Percentiles rank a stretch among this genome's conserved stretches.
These are phyloP conservation scores for Molorchus minor DNA, from an alignment of 2,888 invertebrate genomes.

Conservation along the genomic window DNA sequence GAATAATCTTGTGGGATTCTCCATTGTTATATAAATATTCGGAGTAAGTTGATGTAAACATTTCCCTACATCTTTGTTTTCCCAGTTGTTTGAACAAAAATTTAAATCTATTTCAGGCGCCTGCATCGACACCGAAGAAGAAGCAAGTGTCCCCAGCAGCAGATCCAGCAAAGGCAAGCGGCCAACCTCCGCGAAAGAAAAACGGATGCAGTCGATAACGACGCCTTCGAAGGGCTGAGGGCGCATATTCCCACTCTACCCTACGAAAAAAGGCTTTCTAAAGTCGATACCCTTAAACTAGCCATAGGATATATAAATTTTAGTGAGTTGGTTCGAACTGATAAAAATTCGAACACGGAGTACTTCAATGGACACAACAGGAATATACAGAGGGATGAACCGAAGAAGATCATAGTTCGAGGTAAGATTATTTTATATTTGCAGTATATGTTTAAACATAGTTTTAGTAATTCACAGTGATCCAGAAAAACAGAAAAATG, in stretches of 20 bases:
- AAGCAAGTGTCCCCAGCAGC: slow-evolving; percentile 80
- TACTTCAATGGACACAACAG: slow-evolving; percentile 72
- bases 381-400: slow-evolving; percentile 76
- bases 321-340: slow-evolving; percentile 82
- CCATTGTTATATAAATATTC: too few species aligned
- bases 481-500: too few species aligned
- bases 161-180: slow-evolving; percentile 93
- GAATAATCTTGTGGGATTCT: too few species aligned
- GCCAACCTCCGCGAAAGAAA: slow-evolving; percentile 92
- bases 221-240: slow-evolving; percentile 93
- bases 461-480: too few species aligned
- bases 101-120: slow-evolving; percentile 40
- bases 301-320: slow-evolving; percentile 96
- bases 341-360: slow-evolving; percentile 70
- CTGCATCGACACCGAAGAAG: slow-evolving; percentile 65
- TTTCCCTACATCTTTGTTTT: too few species aligned
- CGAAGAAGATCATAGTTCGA: slow-evolving; percentile 89
- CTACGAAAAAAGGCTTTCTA: slow-evolving; percentile 93
- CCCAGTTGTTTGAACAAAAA: too few species aligned
- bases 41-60: too few species aligned
- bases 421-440: too few species aligned
- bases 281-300: slow-evolving; percentile 92
- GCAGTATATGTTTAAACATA: too few species aligned
- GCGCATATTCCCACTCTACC: slow-evolving; percentile 95
- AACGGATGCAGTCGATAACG: slow-evolving; percentile 98